Conservation (phyloP, 2,797 vertebrate species). For the Ptychobarbus kaznakovi region DNA sequence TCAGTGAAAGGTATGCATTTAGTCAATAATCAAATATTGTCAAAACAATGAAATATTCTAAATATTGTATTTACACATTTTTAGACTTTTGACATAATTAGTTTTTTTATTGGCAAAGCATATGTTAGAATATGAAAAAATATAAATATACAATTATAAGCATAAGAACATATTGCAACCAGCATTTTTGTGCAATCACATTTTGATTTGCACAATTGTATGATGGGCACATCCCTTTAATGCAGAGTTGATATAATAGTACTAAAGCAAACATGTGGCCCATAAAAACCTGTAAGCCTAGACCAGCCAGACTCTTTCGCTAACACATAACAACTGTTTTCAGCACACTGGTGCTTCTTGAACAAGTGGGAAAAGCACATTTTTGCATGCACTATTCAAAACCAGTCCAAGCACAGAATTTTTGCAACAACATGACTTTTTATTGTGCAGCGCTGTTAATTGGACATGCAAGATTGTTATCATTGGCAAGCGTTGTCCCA, state of each 20-base stretch:
- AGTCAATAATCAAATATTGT: not conserved
- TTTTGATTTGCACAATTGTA: not conserved
- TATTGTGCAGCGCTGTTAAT: conserved; percentile 47
- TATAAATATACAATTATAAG: not conserved
- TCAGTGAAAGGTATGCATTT: not conserved
- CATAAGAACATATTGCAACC: too few species aligned
- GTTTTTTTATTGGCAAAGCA: not conserved
- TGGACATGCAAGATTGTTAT: conserved; percentile 43
- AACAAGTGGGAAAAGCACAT: not conserved
- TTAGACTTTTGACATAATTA: not conserved
- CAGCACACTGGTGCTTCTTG: not conserved
- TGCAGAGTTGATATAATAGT: not conserved
- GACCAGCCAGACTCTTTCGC: not conserved
- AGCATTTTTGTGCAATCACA: not conserved
- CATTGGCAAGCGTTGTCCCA: conserved; percentile 34
- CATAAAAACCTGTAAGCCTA: not conserved
- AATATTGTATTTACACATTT: not conserved
- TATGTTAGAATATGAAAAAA: not conserved
- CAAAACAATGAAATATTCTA: not conserved
- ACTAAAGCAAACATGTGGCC: not conserved
- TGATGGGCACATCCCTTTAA: not conserved
- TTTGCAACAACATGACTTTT: conserved; percentile 46
- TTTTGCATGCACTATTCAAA: conserved; percentile 22
- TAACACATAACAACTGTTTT: conserved; percentile 2
- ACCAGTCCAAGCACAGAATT: conserved; percentile 20